Percentiles rank a stretch among this genome's conserved stretches.
Evolutionary conservation across 2,888 invertebrate genomes (phyloP).

Genomic region (Tachina lurida): DNA sequence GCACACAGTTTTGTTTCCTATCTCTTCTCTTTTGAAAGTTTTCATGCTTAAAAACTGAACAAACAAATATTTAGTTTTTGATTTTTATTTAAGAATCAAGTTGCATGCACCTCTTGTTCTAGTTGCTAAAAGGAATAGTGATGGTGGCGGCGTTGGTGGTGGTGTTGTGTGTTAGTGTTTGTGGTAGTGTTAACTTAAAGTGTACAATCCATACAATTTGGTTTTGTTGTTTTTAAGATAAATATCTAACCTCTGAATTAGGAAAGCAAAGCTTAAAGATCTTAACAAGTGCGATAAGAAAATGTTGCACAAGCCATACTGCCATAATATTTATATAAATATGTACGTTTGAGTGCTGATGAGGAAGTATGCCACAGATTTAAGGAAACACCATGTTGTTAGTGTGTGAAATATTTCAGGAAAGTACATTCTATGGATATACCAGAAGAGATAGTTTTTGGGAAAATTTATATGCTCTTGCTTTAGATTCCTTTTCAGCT

Average conservation of each 20-base stretch:
- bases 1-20: constrained; percentile 7
- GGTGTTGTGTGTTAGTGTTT: constrained; percentile 1
- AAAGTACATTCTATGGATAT: too few species aligned
- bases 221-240: constrained; percentile 46
- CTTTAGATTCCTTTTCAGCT: too few species aligned
- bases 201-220: constrained; percentile 61
- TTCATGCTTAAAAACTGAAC: constrained; percentile 14
- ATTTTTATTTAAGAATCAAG: constrained; percentile 49
- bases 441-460: too few species aligned
- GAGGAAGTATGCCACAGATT: constrained; percentile 29
- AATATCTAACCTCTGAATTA: constrained; percentile 68
- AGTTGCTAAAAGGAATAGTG: neutral
- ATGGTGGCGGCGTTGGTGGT: neutral
- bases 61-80: constrained; percentile 45
- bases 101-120: constrained; percentile 34
- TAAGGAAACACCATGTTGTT: neutral
- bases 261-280: constrained; percentile 64
- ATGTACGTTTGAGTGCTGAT: neutral
- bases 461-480: too few species aligned
- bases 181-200: constrained; percentile 59
- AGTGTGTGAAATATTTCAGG: neutral
- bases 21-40: constrained; percentile 39
- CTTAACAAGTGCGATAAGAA: constrained; percentile 55
- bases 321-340: neutral
- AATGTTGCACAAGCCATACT: constrained; percentile 20